Evolutionary conservation across 2,797 vertebrate species (phyloP).

Genomic region (Sylvia borin): DNA sequence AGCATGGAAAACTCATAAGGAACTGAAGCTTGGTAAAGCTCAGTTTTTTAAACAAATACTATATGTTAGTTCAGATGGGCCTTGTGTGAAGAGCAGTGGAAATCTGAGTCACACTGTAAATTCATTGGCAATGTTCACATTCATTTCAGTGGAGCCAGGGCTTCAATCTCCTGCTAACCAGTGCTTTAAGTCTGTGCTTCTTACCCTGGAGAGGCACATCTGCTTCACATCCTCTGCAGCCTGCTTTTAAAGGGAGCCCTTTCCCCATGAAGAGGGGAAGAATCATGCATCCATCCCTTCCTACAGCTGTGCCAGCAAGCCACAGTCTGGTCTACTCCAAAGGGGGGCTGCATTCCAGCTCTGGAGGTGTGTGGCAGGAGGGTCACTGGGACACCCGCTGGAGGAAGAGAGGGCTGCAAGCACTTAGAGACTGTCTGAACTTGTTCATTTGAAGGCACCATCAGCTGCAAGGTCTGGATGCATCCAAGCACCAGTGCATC

Average conservation of each 20-base stretch:
- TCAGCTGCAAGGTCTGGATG: not conserved
- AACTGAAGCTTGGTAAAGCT: not conserved
- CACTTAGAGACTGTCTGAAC: not conserved
- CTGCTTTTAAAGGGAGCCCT: not conserved
- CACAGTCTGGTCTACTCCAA: not conserved
- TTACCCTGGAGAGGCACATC: not conserved
- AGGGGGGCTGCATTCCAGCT: not conserved
- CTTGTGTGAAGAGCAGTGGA: not conserved
- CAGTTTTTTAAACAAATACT: not conserved
- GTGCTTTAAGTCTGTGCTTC: not conserved
- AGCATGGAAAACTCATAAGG: not conserved
- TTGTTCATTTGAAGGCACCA: not conserved
- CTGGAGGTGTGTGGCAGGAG: not conserved
- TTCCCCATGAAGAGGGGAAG: not conserved
- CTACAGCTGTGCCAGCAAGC: not conserved
- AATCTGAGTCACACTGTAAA: not conserved
- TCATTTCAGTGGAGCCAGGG: not conserved
- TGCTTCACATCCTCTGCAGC: not conserved
- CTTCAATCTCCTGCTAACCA: not conserved
- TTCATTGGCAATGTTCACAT: not conserved
- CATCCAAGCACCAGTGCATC: not conserved
- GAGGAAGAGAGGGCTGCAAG: not conserved
- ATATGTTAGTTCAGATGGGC: not conserved
- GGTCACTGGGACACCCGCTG: accelerated
- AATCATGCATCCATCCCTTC: not conserved